Evolutionary conservation across 2,888 invertebrate genomes (phyloP).

Genomic region (Proisotoma minuta): DNA sequence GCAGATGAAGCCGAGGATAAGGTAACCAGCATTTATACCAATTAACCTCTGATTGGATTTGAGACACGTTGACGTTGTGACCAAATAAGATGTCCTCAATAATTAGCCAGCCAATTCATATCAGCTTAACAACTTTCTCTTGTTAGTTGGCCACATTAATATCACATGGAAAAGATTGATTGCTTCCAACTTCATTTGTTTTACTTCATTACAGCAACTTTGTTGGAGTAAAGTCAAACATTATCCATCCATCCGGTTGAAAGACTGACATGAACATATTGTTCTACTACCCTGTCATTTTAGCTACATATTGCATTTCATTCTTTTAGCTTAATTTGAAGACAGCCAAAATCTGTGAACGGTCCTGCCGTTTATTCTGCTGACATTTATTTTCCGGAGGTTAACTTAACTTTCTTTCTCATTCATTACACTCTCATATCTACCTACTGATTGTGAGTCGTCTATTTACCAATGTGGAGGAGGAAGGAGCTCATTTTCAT

Average conservation of each 20-base stretch:
- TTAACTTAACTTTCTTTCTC: not conserved
- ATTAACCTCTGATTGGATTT: too few species aligned
- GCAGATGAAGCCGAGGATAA: conserved; percentile 92
- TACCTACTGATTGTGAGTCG: not conserved
- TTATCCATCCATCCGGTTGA: not conserved
- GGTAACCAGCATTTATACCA: conserved; percentile 55
- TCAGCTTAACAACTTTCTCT: too few species aligned
- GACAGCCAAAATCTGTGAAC: not conserved
- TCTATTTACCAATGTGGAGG: too few species aligned
- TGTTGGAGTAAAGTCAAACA: not conserved
- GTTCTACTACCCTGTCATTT: not conserved
- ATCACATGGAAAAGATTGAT: not conserved
- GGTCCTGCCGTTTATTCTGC: not conserved
- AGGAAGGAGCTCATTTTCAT: too few species aligned
- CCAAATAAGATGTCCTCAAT: too few species aligned
- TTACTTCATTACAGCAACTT: not conserved
- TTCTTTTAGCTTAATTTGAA: not conserved
- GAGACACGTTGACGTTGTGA: too few species aligned
- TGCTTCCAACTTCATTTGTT: not conserved
- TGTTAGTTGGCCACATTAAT: not conserved
- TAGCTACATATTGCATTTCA: not conserved
- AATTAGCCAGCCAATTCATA: too few species aligned
- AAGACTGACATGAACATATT: not conserved
- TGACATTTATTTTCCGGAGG: conserved; percentile 2
- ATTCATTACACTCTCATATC: not conserved